Percentiles rank a stretch among this genome's conserved stretches.
Conservation (phyloP, 2,113 vertebrate species). For the Rafetus swinhoei region DNA sequence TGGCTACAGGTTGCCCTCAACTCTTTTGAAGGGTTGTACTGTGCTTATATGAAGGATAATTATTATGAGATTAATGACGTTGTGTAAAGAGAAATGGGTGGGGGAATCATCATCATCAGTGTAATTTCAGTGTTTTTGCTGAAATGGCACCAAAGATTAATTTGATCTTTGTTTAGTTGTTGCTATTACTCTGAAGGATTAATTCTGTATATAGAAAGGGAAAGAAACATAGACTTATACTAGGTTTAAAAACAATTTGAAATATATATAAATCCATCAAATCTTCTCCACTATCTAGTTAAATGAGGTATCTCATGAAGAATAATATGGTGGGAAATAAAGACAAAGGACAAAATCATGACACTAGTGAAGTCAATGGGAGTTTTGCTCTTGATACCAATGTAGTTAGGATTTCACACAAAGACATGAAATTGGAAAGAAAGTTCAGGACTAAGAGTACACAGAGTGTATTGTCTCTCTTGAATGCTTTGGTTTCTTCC, state of each 20-base stretch:
- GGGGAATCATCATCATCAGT: not conserved
- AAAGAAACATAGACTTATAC: not conserved
- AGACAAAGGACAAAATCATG: not conserved
- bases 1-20: too few relatives aligned
- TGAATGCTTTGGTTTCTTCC: not conserved
- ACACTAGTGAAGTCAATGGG: not conserved
- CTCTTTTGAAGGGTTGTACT: not conserved
- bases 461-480: rapidly evolving
- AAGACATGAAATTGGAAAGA: not conserved
- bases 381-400: not conserved
- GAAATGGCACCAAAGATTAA: not conserved
- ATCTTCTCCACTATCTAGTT: not conserved
- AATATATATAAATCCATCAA: not conserved
- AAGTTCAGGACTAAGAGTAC: not conserved
- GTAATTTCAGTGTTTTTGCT: not conserved
- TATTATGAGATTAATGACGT: not conserved
- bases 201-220: not conserved
- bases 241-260: not conserved
- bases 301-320: not conserved
- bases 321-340: not conserved
- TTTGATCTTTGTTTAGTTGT: not conserved
- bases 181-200: not conserved
- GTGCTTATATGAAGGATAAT: not conserved
- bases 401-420: not conserved
- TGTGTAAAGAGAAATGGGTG: not conserved